Conservation (phyloP, 2,113 vertebrate genomes). For the Parotia lawesii region DNA sequence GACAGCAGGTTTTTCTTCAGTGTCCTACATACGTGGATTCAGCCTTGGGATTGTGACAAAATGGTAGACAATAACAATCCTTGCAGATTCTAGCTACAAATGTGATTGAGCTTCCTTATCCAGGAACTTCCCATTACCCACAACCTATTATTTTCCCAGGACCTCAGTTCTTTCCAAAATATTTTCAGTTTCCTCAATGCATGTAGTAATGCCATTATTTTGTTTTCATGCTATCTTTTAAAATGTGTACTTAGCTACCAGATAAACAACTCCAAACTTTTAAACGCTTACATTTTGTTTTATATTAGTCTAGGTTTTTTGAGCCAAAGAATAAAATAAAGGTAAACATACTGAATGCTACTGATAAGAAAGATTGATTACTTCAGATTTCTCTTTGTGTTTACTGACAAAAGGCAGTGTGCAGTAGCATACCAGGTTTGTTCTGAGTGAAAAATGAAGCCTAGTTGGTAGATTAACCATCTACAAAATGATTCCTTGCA, state of each 20-base stretch:
- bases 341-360: constrained; percentile 66
- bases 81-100: background rate
- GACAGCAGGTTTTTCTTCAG: background rate
- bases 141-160: background rate
- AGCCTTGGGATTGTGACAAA: background rate
- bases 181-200: background rate
- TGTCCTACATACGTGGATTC: background rate
- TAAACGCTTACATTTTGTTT: background rate
- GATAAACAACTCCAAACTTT: constrained; percentile 19
- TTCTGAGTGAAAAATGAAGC: constrained; percentile 69
- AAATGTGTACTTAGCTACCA: background rate
- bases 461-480: constrained; percentile 49
- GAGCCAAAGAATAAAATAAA: constrained; percentile 58
- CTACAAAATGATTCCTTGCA: constrained; percentile 45
- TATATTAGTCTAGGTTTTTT: constrained; percentile 58
- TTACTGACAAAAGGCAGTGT: constrained; percentile 70
- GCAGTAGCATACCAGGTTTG: constrained; percentile 41
- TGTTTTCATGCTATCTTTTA: background rate
- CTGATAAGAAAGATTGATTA: constrained; percentile 77
- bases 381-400: constrained; percentile 75
- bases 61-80: background rate
- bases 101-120: background rate
- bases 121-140: background rate
- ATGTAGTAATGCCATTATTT: background rate
- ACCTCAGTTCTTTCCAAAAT: background rate